phyloP scores from a whole-genome alignment of 2,797 vertebrate species.

The Acanthiza pusilla region DNA sequence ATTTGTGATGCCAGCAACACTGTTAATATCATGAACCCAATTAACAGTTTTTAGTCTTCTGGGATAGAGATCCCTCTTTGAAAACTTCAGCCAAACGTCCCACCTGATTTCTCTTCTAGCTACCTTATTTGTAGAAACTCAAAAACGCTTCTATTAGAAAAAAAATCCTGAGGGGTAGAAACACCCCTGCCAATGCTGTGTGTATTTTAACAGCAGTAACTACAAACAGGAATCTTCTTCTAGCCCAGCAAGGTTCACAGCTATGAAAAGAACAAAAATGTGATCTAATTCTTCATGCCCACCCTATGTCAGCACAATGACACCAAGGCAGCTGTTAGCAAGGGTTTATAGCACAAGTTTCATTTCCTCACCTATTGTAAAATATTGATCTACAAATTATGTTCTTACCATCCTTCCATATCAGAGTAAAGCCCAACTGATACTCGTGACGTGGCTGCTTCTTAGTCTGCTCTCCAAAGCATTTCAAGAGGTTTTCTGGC shows the following conservation, averaged over 20 bases:
- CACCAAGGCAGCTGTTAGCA: not conserved
- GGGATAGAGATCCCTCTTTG: not conserved
- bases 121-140: not conserved
- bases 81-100: not conserved
- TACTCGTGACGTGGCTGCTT: slow-evolving; percentile 85
- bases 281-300: not conserved
- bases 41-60: not conserved
- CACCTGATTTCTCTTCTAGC: not conserved
- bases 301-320: not conserved
- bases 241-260: not conserved
- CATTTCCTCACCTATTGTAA: not conserved
- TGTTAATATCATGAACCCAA: not conserved
- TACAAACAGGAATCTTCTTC: not conserved
- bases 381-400: not conserved
- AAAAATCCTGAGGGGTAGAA: not conserved
- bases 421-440: slow-evolving; percentile 93
- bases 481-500: slow-evolving; percentile 83
- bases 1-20: not conserved
- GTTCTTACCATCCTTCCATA: slow-evolving; percentile 95
- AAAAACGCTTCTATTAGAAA: not conserved
- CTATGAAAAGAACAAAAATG: not conserved
- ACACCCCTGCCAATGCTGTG: rapidly evolving
- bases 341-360: not conserved
- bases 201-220: not conserved
- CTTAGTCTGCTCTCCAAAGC: slow-evolving; percentile 84